Conservation (phyloP, 37 sponge, comb jelly and placozoan species). For the Haliclona indistincta region DNA sequence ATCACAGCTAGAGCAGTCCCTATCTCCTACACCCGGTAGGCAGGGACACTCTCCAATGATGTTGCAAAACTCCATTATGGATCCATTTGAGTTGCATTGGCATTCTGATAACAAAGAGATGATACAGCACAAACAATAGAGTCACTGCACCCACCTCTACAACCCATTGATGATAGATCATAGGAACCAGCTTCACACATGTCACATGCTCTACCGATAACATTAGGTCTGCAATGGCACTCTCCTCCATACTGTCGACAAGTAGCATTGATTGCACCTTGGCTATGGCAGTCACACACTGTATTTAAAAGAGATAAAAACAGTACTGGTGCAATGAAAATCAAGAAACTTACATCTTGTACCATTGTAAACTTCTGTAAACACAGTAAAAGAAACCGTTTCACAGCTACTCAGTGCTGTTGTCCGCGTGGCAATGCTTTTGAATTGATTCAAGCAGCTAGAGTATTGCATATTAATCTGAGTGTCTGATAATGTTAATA, state of each 20-base stretch:
- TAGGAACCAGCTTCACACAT: slow-evolving; percentile 60
- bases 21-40: slow-evolving; percentile 42
- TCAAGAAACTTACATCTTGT: slow-evolving; percentile 42
- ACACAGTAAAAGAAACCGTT: slow-evolving; percentile 36
- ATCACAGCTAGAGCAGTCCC: slow-evolving; percentile 49
- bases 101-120: slow-evolving; percentile 13
- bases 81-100: slow-evolving; percentile 34
- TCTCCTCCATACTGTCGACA: slow-evolving; percentile 68
- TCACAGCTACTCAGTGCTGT: slow-evolving; percentile 20
- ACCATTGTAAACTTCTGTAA: slow-evolving; percentile 55
- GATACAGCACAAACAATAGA: not conserved
- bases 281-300: slow-evolving; percentile 67
- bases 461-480: slow-evolving; percentile 3
- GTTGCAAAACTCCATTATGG: slow-evolving; percentile 49
- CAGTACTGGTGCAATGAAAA: not conserved
- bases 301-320: not conserved
- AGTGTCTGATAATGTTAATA: slow-evolving; percentile 21
- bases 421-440: not conserved
- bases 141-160: slow-evolving; percentile 31
- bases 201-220: slow-evolving; percentile 72
- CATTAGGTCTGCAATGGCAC: slow-evolving; percentile 75
- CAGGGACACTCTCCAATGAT: slow-evolving; percentile 69
- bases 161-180: slow-evolving; percentile 48
- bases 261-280: slow-evolving; percentile 26
- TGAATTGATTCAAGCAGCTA: slow-evolving; percentile 11